These are phyloP conservation scores for Clusia tigrina DNA, from an alignment of 2,888 invertebrate species.

Conservation along the genomic window DNA sequence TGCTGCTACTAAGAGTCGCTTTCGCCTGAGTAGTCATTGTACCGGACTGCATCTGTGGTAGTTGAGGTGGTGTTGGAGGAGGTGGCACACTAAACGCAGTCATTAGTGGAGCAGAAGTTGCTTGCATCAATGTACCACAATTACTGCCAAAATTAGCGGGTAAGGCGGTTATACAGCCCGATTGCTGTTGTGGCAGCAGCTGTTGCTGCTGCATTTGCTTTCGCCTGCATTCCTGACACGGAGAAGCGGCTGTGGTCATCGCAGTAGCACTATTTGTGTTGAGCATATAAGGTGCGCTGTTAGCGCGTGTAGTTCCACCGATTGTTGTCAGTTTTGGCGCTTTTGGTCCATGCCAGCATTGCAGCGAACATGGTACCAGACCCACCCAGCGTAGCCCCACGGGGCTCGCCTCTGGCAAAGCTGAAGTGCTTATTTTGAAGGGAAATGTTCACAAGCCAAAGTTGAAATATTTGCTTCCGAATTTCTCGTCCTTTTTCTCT, in stretches of 20 bases:
- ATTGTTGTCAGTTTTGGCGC: slow-evolving; percentile 49
- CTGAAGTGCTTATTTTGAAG: slow-evolving; percentile 57
- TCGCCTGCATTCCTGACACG: slow-evolving; percentile 41
- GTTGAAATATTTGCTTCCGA: too few species aligned
- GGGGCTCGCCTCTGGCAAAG: slow-evolving; percentile 54
- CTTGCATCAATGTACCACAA: slow-evolving; percentile 2
- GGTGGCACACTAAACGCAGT: slow-evolving; percentile 13
- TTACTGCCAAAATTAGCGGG: slow-evolving; percentile 1
- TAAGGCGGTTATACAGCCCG: slow-evolving; percentile 13
- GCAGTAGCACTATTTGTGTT: slow-evolving; percentile 22
- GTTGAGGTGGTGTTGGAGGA: slow-evolving; percentile 12
- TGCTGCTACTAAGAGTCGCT: background rate
- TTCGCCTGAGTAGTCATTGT: background rate
- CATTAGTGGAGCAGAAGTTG: slow-evolving; percentile 6
- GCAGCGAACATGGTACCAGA: slow-evolving; percentile 59
- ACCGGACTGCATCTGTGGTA: slow-evolving; percentile 13
- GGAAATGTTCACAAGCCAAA: too few species aligned
- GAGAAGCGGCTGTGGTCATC: slow-evolving; percentile 19
- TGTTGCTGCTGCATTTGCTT: slow-evolving; percentile 40
- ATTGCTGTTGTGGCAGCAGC: slow-evolving; percentile 36
- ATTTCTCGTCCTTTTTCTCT: too few species aligned
- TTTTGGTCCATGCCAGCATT: slow-evolving; percentile 56
- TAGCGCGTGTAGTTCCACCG: slow-evolving; percentile 40
- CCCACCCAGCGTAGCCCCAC: slow-evolving; percentile 61
- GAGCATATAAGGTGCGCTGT: slow-evolving; percentile 52